Conservation (phyloP, 1,140 invertebrate species). For the Stegodyphus dumicola region DNA sequence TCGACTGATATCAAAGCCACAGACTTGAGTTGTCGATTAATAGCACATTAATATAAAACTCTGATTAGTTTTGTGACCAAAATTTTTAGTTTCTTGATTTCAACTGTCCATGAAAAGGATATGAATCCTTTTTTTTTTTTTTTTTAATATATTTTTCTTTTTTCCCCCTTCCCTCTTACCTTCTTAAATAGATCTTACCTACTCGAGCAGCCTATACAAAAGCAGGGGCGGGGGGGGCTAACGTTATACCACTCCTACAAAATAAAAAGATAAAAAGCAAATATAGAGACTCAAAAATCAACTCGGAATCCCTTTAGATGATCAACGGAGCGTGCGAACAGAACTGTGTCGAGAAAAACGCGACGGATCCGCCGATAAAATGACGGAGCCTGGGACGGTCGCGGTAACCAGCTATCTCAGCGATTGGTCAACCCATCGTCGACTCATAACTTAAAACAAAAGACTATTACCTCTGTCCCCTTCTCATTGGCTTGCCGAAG, state of each 20-base stretch:
- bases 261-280: not conserved
- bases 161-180: no score
- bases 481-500: conserved; percentile 37
- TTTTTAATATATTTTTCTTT: no score
- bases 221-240: no score
- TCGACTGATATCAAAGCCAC: no score
- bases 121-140: no score
- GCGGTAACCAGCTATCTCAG: not conserved
- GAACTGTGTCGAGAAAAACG: not conserved
- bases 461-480: conserved; percentile 36
- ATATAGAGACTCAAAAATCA: not conserved
- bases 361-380: not conserved
- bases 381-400: not conserved
- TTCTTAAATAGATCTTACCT: no score
- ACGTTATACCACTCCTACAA: not conserved
- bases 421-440: conserved; percentile 24
- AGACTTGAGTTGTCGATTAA: no score
- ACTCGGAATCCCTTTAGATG: not conserved
- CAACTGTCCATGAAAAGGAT: no score
- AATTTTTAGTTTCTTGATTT: no score
- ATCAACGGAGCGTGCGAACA: not conserved
- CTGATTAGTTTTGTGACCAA: no score
- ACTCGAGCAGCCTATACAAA: no score
- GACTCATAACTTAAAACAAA: conserved; percentile 60
- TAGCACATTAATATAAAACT: no score